These are phyloP conservation scores for Marmota flaviventris DNA, from an alignment of 2,113 vertebrate genomes.

Conservation along the genomic window DNA sequence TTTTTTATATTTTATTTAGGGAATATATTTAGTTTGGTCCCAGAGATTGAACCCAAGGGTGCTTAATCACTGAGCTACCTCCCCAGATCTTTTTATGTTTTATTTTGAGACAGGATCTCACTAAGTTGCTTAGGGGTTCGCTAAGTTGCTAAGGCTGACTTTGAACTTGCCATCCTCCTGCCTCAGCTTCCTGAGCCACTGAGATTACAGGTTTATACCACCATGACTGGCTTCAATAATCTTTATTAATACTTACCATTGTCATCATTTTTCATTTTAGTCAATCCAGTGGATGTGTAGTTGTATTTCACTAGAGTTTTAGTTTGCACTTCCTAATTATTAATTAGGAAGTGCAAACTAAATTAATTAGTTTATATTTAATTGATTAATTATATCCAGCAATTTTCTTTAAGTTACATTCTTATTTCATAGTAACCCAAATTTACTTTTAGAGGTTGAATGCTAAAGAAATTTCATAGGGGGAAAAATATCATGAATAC, in stretches of 20 bases:
- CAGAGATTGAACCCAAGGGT: too few species aligned
- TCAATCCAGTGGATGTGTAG: not conserved
- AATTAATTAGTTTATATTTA: too few species aligned
- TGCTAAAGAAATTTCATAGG: not conserved
- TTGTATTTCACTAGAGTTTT: not conserved
- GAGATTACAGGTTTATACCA: too few species aligned
- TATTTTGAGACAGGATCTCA: too few species aligned
- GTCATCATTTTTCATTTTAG: not conserved
- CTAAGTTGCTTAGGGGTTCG: too few species aligned
- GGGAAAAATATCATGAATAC: not conserved
- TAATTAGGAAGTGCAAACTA: not conserved
- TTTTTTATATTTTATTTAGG: too few species aligned
- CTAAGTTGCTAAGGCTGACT: too few species aligned
- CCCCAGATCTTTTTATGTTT: too few species aligned
- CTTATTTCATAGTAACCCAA: not conserved
- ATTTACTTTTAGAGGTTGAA: slow-evolving; percentile 1
- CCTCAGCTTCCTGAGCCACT: too few species aligned
- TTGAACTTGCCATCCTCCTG: too few species aligned
- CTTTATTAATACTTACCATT: not conserved
- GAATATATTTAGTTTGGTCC: too few species aligned
- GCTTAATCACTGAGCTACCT: too few species aligned
- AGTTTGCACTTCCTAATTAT: not conserved
- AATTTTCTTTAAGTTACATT: not conserved
- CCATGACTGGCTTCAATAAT: not conserved
- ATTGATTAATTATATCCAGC: not conserved